Evolutionary conservation across 2,888 invertebrate species (phyloP), one percentile per base, ranked within the genome.

Genomic region (Neria commutata): DNA sequence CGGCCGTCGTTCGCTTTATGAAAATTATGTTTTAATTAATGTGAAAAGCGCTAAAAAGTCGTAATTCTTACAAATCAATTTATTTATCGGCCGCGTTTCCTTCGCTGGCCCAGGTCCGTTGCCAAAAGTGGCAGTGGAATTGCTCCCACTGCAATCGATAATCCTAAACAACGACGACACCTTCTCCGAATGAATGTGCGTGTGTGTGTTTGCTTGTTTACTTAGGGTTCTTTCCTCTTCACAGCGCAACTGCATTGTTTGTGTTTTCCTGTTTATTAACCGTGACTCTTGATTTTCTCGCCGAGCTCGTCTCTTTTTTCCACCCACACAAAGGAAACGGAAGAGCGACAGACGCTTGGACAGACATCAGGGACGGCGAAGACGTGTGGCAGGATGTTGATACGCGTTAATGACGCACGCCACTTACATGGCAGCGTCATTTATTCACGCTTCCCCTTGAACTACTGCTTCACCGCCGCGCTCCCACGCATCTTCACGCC

Each of bases 271-370:
- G 8, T 37, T 37, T 11, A 29, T 29, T 26, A 19, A 29, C 14
- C 33, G 17, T 49, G 16, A 14, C 19, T 16, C n/a, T 29, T 4
- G n/a, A n/a, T 16, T n/a, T 3, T 19, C 17, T 25, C 42, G 26
- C n/a, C 8, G 54, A 21, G 24, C 34, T 14, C 33, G 11, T 25
- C 19, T 29, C 11, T 26, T 25, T 42, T 47, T 17, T 34, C n/a
- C 46, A 47, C 48, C 69, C 21, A 42, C 72, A 73, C 71, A 63
- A 74, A 72, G 72, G 72, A 72, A 72, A 74, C 72, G 72, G 72
- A 72, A 72, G 63, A 64, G 63, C 37, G 53, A 61, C 72, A 72
- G 72, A 72, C 72, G 62, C 56, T 45, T 48, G 33, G 40, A 48
- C 52, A 40, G 34, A 37, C 53, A 46, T 6, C 49, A 21, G 8